phyloP scores from a whole-genome alignment of 2,797 vertebrate genomes.

The Amniataba percoides region DNA sequence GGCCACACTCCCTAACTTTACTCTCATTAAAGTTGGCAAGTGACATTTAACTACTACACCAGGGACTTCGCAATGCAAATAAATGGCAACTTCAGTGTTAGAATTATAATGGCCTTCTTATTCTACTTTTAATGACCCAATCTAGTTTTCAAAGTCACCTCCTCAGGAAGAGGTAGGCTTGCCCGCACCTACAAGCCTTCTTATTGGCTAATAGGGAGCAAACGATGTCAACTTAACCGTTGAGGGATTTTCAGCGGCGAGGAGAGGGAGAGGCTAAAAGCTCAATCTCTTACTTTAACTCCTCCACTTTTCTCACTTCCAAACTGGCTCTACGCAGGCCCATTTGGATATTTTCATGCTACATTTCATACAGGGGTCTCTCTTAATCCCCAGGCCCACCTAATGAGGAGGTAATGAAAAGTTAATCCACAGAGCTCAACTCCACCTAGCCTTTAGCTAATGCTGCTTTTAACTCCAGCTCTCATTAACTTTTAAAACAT shows the following conservation, averaged over 20 bases:
- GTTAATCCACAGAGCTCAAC: conserved; percentile 86
- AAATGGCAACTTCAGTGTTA: conserved; percentile 78
- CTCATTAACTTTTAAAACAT: conserved; percentile 89
- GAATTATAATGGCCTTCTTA: conserved; percentile 83
- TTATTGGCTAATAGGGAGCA: conserved; percentile 80
- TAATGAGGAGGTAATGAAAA: conserved; percentile 89
- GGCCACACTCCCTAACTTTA: conserved; percentile 76
- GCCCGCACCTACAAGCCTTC: conserved; percentile 63
- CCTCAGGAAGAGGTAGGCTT: conserved; percentile 70
- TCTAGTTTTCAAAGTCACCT: conserved; percentile 85
- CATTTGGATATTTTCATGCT: conserved; percentile 82
- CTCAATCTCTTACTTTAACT: conserved; percentile 74
- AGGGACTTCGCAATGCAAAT: conserved; percentile 82
- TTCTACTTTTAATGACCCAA: conserved; percentile 85
- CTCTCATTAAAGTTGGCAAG: conserved; percentile 83
- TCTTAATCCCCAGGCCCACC: conserved; percentile 84
- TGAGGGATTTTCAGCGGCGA: conserved; percentile 56
- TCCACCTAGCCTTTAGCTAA: conserved; percentile 86
- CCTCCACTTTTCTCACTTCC: conserved; percentile 59
- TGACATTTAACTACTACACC: conserved; percentile 82
- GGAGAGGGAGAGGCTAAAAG: conserved; percentile 67
- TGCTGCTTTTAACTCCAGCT: conserved; percentile 85
- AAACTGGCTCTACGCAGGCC: conserved; percentile 67
- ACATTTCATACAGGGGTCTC: conserved; percentile 82
- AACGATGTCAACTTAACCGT: conserved; percentile 72